These are phyloP conservation scores for Rhea americana DNA, from an alignment of 2,113 vertebrate species.

Conservation along the genomic window DNA sequence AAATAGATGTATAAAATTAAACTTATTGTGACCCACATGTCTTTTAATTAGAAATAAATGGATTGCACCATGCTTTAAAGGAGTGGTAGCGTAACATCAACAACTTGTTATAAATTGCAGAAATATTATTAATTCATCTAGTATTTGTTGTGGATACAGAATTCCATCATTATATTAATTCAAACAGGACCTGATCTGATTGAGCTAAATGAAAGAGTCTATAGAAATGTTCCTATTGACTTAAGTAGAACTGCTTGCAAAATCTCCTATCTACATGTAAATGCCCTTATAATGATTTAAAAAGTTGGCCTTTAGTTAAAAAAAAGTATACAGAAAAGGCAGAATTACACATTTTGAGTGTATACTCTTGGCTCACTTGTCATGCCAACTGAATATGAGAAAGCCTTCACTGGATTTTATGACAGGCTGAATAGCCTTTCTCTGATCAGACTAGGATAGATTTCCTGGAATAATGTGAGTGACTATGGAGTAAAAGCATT, in stretches of 20 bases:
- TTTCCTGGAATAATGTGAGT: background rate
- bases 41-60: background rate
- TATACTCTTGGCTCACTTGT: background rate
- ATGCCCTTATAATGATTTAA: background rate
- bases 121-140: background rate
- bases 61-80: background rate
- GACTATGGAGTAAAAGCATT: background rate
- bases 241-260: background rate
- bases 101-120: background rate
- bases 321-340: background rate
- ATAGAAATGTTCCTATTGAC: background rate
- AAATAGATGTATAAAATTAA: background rate
- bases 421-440: background rate
- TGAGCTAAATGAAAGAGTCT: background rate
- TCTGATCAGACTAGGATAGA: background rate
- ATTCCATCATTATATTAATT: background rate
- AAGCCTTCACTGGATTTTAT: background rate
- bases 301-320: slow-evolving; percentile 45
- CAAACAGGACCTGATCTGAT: background rate
- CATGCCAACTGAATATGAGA: slow-evolving; percentile 13
- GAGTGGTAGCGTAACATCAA: background rate
- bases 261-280: slow-evolving; percentile 12
- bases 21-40: background rate
- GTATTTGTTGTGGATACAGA: background rate
- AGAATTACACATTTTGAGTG: slow-evolving; percentile 46